Evolutionary conservation across 2,888 invertebrate species (phyloP).

Genomic region (Pyrrhosoma nymphula): DNA sequence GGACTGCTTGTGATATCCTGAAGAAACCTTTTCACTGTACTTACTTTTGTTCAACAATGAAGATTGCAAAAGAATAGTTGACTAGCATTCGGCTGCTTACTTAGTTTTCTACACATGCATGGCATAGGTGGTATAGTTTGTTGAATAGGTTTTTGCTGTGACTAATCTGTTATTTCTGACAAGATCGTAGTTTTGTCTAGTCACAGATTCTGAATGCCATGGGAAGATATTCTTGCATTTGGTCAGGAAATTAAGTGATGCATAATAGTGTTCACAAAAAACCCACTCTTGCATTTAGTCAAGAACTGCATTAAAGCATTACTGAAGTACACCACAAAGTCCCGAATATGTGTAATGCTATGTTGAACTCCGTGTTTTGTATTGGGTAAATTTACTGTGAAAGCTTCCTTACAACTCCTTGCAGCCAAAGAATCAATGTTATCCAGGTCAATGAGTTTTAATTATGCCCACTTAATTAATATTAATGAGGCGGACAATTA

Average conservation of each 20-base stretch:
- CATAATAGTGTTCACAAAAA: neutral
- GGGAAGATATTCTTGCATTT: conserved; percentile 22
- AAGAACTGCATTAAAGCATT: neutral
- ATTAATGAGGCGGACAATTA: neutral
- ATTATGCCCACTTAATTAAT: neutral
- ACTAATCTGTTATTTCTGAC: neutral
- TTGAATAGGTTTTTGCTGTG: neutral
- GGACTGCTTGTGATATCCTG: neutral
- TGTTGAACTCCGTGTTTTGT: neutral
- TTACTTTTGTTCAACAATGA: neutral
- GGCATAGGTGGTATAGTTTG: neutral
- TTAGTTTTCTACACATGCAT: neutral
- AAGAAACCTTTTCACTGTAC: neutral
- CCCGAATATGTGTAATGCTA: neutral
- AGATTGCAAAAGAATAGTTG: neutral
- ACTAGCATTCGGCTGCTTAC: neutral
- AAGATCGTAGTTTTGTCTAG: neutral
- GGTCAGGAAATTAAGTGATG: neutral
- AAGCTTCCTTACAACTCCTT: neutral
- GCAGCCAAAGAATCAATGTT: neutral
- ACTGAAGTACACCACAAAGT: neutral
- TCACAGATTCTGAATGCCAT: neutral
- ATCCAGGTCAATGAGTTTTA: neutral
- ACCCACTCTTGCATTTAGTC: neutral
- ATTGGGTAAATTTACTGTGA: neutral